Base-by-base conservation (phyloP, 2,888 invertebrate species). In the Antheraea assamensis region DNA sequence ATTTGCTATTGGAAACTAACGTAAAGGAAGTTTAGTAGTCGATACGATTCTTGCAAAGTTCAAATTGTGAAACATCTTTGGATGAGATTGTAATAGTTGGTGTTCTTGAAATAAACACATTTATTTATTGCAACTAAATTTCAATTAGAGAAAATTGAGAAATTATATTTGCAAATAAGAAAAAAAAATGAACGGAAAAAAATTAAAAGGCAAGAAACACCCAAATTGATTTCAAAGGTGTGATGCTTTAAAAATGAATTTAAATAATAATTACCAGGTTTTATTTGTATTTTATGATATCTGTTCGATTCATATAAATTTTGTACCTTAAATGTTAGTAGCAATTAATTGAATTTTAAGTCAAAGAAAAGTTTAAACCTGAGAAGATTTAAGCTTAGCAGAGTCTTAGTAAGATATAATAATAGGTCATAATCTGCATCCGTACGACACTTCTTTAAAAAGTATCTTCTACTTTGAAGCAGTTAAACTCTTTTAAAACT, bases 1-100 rank as follows among this genome's bases (percentile, higher is more conserved):
- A 68, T 35, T 68, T 35, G 68, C 35, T 68, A 68, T 72, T 64
- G 64, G 55, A 47, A 64, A 72, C 30, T 68, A 68, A 35, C 31
- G 68, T 68, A 35, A n/a, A 10, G 35, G 35, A 68, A 31, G 68
- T 35, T n/a, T 3, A 68, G 35, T 27, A 58, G 35, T 27, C 55
- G 27, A 3, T 17, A 64, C 27, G 61, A 17, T 64, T 64, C 61
- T 19, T 30, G 30, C 30, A 64, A 64, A 30, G 61, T 58, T 58
- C 13, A 64, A 27, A 27, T 30, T 30, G 61, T 30, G 61, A 64
- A 30, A 64, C 30, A 58, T n/a, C 8, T 64, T 64, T 30, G 17
- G 21, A 27, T 30, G 61, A 64, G 17, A 19, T 64, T 30, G 24
- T 58, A 58, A 58, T 24, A 58, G 58, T 64, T 30, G 27, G 3